These are phyloP conservation scores for Ophioderma brevispina DNA, from an alignment of 35 echinoderm and acorn worm species.

Conservation along the genomic window DNA sequence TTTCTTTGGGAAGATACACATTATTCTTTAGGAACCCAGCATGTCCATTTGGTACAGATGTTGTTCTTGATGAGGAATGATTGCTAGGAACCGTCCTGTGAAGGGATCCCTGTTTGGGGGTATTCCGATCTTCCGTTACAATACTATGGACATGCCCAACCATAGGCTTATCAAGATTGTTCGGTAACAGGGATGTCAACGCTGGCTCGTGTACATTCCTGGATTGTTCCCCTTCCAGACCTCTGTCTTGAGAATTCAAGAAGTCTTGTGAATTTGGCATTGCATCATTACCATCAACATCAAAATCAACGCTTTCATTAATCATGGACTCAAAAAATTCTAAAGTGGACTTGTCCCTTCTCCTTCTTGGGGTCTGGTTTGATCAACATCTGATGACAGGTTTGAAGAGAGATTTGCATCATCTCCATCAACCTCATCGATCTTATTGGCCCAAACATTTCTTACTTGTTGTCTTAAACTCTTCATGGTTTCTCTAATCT, in stretches of 20 bases:
- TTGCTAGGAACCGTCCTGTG: neutral
- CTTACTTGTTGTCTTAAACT: slow-evolving; percentile 68
- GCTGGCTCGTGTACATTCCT: neutral
- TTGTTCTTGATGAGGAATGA: neutral
- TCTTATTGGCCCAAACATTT: slow-evolving; percentile 45
- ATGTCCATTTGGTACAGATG: neutral
- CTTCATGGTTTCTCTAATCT: slow-evolving; percentile 71
- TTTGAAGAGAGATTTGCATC: neutral
- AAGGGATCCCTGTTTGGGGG: neutral
- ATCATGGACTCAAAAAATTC: slow-evolving; percentile 91
- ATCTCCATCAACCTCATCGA: slow-evolving; percentile 44
- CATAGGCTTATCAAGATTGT: neutral
- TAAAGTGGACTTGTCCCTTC: slow-evolving; percentile 62
- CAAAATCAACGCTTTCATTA: slow-evolving; percentile 77
- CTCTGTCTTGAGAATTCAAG: neutral
- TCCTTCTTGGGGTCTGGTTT: slow-evolving; percentile 38
- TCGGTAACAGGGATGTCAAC: neutral
- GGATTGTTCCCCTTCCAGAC: neutral
- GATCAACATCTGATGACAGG: neutral
- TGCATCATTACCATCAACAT: slow-evolving; percentile 38
- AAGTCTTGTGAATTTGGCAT: neutral
- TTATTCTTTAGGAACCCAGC: neutral
- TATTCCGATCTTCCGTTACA: neutral
- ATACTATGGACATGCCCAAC: neutral
- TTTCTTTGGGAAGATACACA: neutral